Conservation (phyloP, 2,888 invertebrate species). For the Ennomos quercinarius region DNA sequence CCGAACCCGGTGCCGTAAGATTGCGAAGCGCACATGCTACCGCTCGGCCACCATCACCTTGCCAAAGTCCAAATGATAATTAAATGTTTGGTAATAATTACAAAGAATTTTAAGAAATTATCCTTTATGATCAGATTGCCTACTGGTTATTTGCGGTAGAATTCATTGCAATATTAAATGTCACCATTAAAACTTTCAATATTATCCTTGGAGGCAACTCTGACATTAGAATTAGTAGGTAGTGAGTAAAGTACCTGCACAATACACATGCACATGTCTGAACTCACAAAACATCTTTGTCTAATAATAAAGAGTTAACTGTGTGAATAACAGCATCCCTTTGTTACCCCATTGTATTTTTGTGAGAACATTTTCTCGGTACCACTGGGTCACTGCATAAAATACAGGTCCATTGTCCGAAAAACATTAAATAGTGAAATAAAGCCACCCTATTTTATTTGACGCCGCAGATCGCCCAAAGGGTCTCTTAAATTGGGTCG, state of each 20-base stretch:
- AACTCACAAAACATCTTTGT: conserved; percentile 53
- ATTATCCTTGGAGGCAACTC: conserved; percentile 5
- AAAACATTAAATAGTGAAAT: conserved; percentile 54
- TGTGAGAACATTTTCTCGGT: conserved; percentile 77
- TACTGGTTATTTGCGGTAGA: too few species aligned
- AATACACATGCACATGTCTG: conserved; percentile 10
- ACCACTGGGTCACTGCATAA: conserved; percentile 56
- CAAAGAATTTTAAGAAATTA: too few species aligned
- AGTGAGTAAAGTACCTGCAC: conserved; percentile 2
- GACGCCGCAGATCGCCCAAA: conserved; percentile 23
- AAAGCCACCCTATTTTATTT: conserved; percentile 46
- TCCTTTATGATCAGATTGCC: too few species aligned
- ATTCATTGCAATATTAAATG: too few species aligned
- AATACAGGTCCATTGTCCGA: conserved; percentile 57
- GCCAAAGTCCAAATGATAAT: too few species aligned
- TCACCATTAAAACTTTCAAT: conserved; percentile 11
- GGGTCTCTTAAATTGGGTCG: conserved; percentile 22
- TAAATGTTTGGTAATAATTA: too few species aligned
- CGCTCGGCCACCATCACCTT: too few species aligned
- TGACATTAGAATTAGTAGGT: too few species aligned
- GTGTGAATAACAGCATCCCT: conserved; percentile 85
- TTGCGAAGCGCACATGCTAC: too few species aligned
- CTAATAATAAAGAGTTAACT: conserved; percentile 77
- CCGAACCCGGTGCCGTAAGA: too few species aligned
- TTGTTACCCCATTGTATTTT: conserved; percentile 75